phyloP scores from a whole-genome alignment of 2,797 vertebrate genomes.

The Spinibarbus caldwelli region DNA sequence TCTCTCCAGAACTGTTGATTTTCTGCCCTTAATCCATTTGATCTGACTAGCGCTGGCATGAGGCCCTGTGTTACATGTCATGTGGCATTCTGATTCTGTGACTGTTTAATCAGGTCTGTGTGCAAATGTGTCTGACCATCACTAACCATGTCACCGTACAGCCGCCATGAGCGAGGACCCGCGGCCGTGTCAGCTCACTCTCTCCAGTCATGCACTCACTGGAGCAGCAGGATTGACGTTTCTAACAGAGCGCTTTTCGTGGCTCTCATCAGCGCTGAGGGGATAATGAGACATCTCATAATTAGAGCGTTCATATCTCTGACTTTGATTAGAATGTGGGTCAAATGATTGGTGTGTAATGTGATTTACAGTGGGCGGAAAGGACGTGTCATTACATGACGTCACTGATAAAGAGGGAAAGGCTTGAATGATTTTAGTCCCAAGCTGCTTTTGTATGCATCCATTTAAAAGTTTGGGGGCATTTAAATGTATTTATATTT shows the following conservation, averaged over 20 bases:
- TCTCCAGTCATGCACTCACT: slow-evolving; percentile 2
- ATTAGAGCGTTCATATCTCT: slow-evolving; percentile 17
- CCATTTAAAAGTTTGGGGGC: not conserved
- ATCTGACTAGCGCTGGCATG: slow-evolving; percentile 13
- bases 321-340: slow-evolving; percentile 26
- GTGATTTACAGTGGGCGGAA: not conserved
- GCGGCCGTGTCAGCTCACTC: not conserved
- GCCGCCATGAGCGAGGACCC: not conserved
- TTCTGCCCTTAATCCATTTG: slow-evolving; percentile 34
- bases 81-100: slow-evolving; percentile 14
- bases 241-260: not conserved
- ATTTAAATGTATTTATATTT: not conserved
- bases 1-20: not conserved
- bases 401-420: slow-evolving; percentile 18
- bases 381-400: not conserved
- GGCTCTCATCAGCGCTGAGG: slow-evolving; percentile 18
- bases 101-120: slow-evolving; percentile 3
- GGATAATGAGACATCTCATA: slow-evolving; percentile 21
- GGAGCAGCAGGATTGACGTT: not conserved
- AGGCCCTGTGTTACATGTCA: slow-evolving; percentile 21
- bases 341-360: slow-evolving; percentile 27
- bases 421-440: slow-evolving; percentile 2
- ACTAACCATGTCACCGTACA: not conserved
- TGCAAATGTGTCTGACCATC: not conserved
- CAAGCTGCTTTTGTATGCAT: slow-evolving; percentile 1